A percentile compares a stretch with the other conserved stretches of the same genome.
These are phyloP conservation scores for Tolmerus cingulatus DNA, from an alignment of 2,888 invertebrate genomes.

Conservation along the genomic window DNA sequence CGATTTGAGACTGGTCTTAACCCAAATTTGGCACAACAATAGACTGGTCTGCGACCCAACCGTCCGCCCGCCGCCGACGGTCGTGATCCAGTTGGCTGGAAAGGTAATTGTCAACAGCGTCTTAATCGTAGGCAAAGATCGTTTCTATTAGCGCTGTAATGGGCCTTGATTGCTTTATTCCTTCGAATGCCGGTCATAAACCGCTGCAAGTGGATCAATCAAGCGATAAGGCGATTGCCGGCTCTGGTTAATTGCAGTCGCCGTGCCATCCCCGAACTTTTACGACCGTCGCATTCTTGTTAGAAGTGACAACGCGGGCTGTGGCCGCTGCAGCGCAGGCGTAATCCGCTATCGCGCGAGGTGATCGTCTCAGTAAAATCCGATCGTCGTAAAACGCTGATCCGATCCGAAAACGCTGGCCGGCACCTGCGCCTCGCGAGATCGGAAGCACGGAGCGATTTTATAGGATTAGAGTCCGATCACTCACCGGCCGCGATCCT, in stretches of 20 bases:
- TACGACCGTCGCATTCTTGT: not conserved
- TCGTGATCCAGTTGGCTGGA: not conserved
- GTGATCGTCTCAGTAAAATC: constrained; percentile 2
- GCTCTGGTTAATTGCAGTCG: not conserved
- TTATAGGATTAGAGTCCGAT: constrained; percentile 19
- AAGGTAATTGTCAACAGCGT: not conserved
- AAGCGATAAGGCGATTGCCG: constrained; percentile 3
- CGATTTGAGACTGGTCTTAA: not conserved
- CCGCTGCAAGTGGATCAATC: constrained; percentile 1
- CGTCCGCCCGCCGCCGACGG: not conserved
- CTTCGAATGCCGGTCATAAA: not conserved
- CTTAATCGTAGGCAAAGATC: not conserved
- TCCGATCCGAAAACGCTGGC: not conserved
- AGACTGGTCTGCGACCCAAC: not conserved
- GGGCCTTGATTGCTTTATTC: not conserved
- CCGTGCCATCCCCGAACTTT: not conserved
- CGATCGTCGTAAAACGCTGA: not conserved
- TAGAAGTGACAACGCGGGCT: not conserved
- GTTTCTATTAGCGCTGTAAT: not conserved
- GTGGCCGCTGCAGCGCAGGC: not conserved
- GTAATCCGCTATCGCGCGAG: not conserved
- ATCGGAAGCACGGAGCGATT: constrained; percentile 27
- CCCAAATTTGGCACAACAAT: constrained; percentile 7
- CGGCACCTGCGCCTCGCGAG: not conserved
- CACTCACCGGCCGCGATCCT: not conserved